Percentiles rank a stretch among this genome's conserved stretches.
Conservation (phyloP, 2,888 invertebrate species). For the Cheilosia variabilis region DNA sequence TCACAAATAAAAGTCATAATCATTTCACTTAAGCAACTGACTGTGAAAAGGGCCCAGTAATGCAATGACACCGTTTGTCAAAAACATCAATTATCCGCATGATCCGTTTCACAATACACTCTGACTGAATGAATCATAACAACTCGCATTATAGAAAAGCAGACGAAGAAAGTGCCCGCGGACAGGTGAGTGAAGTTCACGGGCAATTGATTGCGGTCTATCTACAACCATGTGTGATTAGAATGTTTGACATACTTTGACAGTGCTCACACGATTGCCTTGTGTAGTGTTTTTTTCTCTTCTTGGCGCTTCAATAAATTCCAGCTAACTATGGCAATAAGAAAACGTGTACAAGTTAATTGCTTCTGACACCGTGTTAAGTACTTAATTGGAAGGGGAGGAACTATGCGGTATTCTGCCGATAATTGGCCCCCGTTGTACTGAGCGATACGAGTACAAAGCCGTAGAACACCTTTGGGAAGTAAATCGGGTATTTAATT, state of each 20-base stretch:
- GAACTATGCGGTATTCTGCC: neutral
- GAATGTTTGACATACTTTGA: slow-evolving; percentile 56
- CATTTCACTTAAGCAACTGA: too few relatives aligned
- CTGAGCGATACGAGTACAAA: neutral
- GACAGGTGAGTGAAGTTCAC: slow-evolving; percentile 46
- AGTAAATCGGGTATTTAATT: neutral
- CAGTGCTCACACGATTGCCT: neutral
- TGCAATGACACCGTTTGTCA: too few relatives aligned
- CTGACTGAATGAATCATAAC: slow-evolving; percentile 9
- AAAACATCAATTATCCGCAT: neutral
- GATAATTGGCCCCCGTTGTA: slow-evolving; percentile 7
- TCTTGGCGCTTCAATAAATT: slow-evolving; percentile 13
- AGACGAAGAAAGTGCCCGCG: slow-evolving; percentile 8
- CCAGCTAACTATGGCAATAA: slow-evolving; percentile 36
- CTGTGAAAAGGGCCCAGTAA: too few relatives aligned
- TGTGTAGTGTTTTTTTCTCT: neutral
- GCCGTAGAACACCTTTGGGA: neutral
- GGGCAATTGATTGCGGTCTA: slow-evolving; percentile 28
- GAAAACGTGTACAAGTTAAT: slow-evolving; percentile 40
- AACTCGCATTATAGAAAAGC: neutral
- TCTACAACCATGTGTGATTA: slow-evolving; percentile 18
- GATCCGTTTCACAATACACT: neutral
- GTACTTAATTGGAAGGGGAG: slow-evolving; percentile 19
- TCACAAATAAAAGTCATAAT: too few relatives aligned
- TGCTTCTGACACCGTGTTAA: slow-evolving; percentile 43